These are phyloP conservation scores for Sakesphorus luctuosus DNA, from an alignment of 2,113 vertebrate species.

Conservation along the genomic window DNA sequence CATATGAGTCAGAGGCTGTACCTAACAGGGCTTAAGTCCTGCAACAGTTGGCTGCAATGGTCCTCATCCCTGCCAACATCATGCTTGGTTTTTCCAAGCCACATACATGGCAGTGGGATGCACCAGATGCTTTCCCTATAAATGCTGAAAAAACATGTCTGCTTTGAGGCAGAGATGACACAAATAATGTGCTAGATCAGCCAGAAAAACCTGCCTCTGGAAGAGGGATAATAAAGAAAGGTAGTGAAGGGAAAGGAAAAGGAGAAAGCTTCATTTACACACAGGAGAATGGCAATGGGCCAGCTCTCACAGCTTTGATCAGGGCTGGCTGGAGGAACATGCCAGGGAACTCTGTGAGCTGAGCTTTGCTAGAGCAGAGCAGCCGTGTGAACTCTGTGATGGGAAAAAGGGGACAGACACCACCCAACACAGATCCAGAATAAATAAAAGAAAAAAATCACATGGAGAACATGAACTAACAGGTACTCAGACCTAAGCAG, in stretches of 20 bases:
- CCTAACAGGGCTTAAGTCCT: slow-evolving; percentile 15
- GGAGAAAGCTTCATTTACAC: slow-evolving; percentile 28
- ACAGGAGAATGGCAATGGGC: background rate
- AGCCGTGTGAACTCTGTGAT: background rate
- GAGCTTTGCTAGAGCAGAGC: background rate
- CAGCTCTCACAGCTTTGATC: slow-evolving; percentile 32
- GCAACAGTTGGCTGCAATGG: background rate
- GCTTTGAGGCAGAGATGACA: slow-evolving; percentile 29
- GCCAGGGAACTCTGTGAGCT: background rate
- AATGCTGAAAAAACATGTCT: slow-evolving; percentile 22
- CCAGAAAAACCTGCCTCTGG: slow-evolving; percentile 53
- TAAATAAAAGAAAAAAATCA: background rate
- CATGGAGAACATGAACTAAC: background rate
- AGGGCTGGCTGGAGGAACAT: background rate
- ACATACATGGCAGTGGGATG: background rate
- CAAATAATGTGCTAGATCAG: slow-evolving; percentile 24
- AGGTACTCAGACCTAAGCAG: background rate
- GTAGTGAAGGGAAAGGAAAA: background rate
- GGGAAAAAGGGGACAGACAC: background rate
- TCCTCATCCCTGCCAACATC: background rate
- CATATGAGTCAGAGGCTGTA: background rate
- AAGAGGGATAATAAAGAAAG: slow-evolving; percentile 38
- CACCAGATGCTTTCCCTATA: background rate
- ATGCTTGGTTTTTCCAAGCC: slow-evolving; percentile 15
- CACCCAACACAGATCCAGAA: background rate